Percentiles rank a stretch among this genome's conserved stretches.
Evolutionary conservation across 35 echinoderm and acorn worm species (phyloP).

Genomic region (Lytechinus pictus): DNA sequence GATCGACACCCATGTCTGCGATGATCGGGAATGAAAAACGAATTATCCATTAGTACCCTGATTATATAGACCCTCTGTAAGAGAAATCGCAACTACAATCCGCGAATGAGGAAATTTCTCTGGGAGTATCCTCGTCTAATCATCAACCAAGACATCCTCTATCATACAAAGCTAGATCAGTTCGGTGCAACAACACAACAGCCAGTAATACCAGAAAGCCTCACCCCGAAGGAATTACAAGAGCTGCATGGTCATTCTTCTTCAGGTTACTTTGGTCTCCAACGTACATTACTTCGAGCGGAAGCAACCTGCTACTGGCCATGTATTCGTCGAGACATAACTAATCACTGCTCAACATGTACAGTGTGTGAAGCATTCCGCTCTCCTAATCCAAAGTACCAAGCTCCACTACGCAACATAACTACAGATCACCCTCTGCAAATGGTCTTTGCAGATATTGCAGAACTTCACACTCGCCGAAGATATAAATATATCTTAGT

Average conservation of each 20-base stretch:
- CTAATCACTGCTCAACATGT: neutral
- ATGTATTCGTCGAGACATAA: neutral
- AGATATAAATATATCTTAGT: slow-evolving; percentile 17
- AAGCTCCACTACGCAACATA: slow-evolving; percentile 14
- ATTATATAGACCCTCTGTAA: neutral
- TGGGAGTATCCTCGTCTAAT: neutral
- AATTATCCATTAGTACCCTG: too few species aligned
- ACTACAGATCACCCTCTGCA: slow-evolving; percentile 26
- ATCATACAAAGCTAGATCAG: neutral
- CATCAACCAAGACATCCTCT: neutral
- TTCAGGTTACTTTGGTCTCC: neutral
- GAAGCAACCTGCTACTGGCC: slow-evolving; percentile 32
- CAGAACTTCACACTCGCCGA: neutral
- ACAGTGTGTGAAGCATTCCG: neutral
- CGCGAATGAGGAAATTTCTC: neutral
- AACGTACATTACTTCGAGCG: slow-evolving; percentile 5
- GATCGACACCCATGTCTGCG: too few species aligned
- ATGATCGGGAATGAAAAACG: too few species aligned
- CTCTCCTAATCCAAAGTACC: slow-evolving; percentile 9
- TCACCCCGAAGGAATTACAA: neutral
- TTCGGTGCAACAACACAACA: neutral
- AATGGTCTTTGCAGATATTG: slow-evolving; percentile 12
- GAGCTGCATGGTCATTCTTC: slow-evolving; percentile 30
- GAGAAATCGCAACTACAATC: neutral
- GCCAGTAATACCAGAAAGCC: neutral